Evolutionary conservation across 2,113 vertebrate genomes (phyloP).

Genomic region (Rafetus swinhoei): DNA sequence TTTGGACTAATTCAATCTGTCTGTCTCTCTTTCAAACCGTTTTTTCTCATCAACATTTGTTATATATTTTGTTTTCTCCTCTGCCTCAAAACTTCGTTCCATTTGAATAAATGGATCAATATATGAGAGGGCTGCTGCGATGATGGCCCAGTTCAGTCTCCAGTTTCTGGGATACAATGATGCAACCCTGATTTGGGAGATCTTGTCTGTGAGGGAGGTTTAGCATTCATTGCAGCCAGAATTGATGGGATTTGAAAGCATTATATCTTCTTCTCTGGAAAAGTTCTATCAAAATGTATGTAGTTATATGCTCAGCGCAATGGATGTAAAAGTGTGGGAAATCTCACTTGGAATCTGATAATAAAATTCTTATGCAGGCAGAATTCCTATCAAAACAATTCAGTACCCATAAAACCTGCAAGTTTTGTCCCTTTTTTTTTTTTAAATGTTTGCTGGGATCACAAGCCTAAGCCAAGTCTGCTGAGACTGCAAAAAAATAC

Average conservation of each 20-base stretch:
- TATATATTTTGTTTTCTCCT: not conserved
- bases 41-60: not conserved
- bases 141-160: not conserved
- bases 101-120: not conserved
- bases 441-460: not conserved
- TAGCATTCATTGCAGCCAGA: not conserved
- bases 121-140: not conserved
- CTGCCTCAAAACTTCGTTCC: not conserved
- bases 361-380: not conserved
- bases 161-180: not conserved
- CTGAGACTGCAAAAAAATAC: slow-evolving; percentile 39
- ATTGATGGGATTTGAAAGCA: not conserved
- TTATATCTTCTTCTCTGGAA: not conserved
- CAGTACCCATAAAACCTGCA: not conserved
- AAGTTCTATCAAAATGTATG: not conserved
- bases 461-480: not conserved
- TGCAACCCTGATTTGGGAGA: not conserved
- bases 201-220: not conserved
- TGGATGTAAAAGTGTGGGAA: not conserved
- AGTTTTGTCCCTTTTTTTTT: not conserved
- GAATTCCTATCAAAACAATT: not conserved
- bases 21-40: not conserved
- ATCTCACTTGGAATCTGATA: not conserved
- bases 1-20: not conserved
- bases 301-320: not conserved